These are phyloP conservation scores for Pharmacophagus antenor DNA, from an alignment of 2,888 invertebrate species.

Conservation along the genomic window DNA sequence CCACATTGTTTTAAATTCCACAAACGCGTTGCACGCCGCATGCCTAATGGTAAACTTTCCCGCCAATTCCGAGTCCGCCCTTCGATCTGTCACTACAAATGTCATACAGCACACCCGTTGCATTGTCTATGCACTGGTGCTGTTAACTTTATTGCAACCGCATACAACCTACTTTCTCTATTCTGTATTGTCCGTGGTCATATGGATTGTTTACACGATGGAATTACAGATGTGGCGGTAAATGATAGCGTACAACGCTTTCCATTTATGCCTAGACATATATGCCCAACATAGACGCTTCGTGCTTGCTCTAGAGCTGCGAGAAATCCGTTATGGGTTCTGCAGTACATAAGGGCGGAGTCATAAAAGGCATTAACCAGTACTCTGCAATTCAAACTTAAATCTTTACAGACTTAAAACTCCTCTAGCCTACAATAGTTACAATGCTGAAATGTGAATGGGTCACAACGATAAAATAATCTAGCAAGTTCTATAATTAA, in stretches of 20 bases:
- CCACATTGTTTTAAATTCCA: conserved; percentile 12
- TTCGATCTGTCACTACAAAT: conserved; percentile 46
- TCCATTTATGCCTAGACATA: no score
- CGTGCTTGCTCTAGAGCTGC: background rate
- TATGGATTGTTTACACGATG: conserved; percentile 24
- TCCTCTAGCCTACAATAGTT: background rate
- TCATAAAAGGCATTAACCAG: background rate
- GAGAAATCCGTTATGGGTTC: background rate
- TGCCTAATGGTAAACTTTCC: conserved; percentile 40
- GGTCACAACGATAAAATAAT: background rate
- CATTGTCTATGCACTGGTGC: conserved; percentile 49
- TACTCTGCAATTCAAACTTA: background rate
- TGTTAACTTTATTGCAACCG: conserved; percentile 41
- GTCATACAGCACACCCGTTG: conserved; percentile 50
- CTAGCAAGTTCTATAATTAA: background rate
- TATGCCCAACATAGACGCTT: conserved; percentile 11
- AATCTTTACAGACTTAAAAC: background rate
- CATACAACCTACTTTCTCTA: conserved; percentile 36
- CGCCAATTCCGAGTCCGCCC: conserved; percentile 36
- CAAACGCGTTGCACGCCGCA: conserved; percentile 28
- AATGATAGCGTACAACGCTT: conserved; percentile 7
- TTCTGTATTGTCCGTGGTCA: conserved; percentile 29
- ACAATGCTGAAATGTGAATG: background rate
- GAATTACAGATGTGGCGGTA: conserved; percentile 24
- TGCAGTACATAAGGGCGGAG: background rate